These are phyloP conservation scores for Scaeva pyrastri DNA, from an alignment of 2,888 invertebrate species.

Conservation along the genomic window DNA sequence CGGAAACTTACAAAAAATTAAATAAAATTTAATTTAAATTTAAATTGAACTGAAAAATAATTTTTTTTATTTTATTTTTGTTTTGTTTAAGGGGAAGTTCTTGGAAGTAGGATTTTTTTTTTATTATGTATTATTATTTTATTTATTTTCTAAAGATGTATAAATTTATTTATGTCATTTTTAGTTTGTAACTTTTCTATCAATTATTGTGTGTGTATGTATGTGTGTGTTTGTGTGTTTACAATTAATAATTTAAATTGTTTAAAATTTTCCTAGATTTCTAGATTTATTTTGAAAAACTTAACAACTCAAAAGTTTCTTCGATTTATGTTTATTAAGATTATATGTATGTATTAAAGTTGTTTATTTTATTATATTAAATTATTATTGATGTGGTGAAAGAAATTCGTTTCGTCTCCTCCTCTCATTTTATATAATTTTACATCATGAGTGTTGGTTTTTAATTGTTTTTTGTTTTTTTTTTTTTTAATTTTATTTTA, in stretches of 20 bases:
- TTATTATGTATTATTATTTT: conserved; percentile 28
- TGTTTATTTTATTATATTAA: conserved; percentile 38
- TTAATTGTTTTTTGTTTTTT: conserved; percentile 30
- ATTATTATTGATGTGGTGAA: conserved; percentile 62
- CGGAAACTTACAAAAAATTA: conserved; percentile 23
- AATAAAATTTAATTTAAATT: conserved; percentile 11
- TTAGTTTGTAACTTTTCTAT: conserved; percentile 59
- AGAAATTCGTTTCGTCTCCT: conserved; percentile 67
- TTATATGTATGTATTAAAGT: conserved; percentile 9
- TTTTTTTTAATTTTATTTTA: conserved; percentile 30
- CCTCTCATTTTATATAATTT: conserved; percentile 21
- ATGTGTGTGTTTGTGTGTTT: conserved; percentile 51
- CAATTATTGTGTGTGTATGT: conserved; percentile 54
- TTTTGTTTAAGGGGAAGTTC: conserved; percentile 59
- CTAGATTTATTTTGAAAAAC: conserved; percentile 71
- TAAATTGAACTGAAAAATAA: conserved; percentile 12
- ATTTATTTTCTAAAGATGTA: conserved; percentile 60
- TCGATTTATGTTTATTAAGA: conserved; percentile 48
- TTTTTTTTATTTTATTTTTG: not conserved
- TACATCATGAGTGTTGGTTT: conserved; percentile 17
- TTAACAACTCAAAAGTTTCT: conserved; percentile 72
- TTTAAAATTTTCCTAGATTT: conserved; percentile 68
- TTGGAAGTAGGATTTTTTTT: conserved; percentile 67
- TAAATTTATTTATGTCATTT: conserved; percentile 56
- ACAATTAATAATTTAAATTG: conserved; percentile 68